Evolutionary conservation across 2,113 vertebrate genomes (phyloP).

Genomic region (Alligator mississippiensis): DNA sequence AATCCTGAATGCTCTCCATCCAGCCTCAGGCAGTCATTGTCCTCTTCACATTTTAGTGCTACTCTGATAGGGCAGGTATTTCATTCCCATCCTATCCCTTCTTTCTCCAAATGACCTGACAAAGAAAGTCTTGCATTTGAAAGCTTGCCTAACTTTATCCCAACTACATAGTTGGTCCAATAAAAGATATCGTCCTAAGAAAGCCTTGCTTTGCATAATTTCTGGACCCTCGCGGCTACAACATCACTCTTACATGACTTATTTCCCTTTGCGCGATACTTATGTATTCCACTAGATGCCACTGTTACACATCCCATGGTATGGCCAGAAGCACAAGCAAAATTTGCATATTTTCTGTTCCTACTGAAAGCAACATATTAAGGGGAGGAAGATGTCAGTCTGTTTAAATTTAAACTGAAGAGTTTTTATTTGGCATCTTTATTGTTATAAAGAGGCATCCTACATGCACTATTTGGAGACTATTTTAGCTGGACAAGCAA

Average conservation of each 20-base stretch:
- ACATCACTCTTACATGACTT: no score
- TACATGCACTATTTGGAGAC: neutral
- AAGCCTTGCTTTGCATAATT: neutral
- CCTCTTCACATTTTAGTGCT: neutral
- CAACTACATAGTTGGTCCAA: no score
- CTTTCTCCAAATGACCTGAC: neutral
- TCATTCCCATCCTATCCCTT: neutral
- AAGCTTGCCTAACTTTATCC: no score
- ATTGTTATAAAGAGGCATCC: neutral
- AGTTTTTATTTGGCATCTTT: constrained; percentile 38
- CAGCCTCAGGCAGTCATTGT: neutral
- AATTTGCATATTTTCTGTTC: fast-evolving
- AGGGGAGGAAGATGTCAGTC: neutral
- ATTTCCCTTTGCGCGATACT: neutral
- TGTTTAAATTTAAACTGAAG: constrained; percentile 26
- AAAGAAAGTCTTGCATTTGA: no score
- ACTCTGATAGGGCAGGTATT: neutral
- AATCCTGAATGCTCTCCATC: neutral
- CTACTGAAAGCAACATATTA: neutral
- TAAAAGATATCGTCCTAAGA: no score
- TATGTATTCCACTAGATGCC: constrained; percentile 22
- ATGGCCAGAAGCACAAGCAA: neutral
- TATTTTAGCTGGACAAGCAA: neutral
- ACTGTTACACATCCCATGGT: constrained; percentile 36
- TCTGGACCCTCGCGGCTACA: no score